These are phyloP conservation scores for Seriola dumerili DNA, from an alignment of 2,113 vertebrate species.

Conservation along the genomic window DNA sequence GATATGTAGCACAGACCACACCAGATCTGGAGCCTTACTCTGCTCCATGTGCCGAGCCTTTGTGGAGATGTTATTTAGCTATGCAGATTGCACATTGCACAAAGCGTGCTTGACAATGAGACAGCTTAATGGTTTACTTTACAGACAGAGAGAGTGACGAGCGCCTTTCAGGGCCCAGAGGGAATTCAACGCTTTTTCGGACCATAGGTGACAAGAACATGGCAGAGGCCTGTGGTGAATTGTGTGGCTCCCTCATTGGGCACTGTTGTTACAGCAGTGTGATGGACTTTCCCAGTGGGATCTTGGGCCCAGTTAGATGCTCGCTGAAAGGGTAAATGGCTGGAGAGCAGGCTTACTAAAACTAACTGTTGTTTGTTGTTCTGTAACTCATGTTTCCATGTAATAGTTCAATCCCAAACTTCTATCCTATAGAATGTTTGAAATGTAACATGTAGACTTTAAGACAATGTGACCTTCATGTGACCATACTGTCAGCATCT, in stretches of 20 bases:
- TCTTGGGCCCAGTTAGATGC: slow-evolving; percentile 30
- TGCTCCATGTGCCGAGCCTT: neutral
- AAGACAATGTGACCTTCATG: too few species aligned
- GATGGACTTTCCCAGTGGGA: slow-evolving; percentile 41
- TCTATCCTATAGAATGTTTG: too few species aligned
- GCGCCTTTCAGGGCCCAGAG: neutral
- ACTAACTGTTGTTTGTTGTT: too few species aligned
- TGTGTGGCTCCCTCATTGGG: slow-evolving; percentile 4
- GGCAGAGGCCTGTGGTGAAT: slow-evolving; percentile 25
- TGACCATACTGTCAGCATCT: too few species aligned
- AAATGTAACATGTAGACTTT: too few species aligned
- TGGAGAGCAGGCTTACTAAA: slow-evolving; percentile 16
- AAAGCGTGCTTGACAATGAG: slow-evolving; percentile 28
- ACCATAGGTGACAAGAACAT: slow-evolving; percentile 26
- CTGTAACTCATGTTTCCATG: too few species aligned
- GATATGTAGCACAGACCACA: neutral
- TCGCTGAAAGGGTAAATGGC: slow-evolving; percentile 21
- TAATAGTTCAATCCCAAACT: too few species aligned
- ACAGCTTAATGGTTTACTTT: slow-evolving; percentile 43
- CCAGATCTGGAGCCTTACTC: neutral
- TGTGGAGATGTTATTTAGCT: slow-evolving; percentile 16
- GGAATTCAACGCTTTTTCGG: slow-evolving; percentile 9
- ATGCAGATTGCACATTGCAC: slow-evolving; percentile 26
- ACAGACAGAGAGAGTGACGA: slow-evolving; percentile 6
- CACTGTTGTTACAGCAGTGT: slow-evolving; percentile 16